Conservation (phyloP, 1,140 invertebrate species). For the Achroia grisella region DNA sequence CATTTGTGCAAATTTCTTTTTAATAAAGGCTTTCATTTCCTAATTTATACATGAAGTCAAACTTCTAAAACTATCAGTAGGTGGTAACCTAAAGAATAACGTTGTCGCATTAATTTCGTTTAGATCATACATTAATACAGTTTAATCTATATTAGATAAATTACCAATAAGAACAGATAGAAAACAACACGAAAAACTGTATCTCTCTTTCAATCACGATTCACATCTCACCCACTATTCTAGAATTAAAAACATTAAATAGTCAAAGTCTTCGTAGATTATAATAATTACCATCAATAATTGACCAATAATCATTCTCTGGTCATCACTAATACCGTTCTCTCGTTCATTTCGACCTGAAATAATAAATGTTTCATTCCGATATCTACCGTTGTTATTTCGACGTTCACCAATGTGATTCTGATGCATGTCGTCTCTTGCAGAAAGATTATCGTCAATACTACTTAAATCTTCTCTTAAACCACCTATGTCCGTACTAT, state of each 20-base stretch:
- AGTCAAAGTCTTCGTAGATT: conserved; percentile 28
- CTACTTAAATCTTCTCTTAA: too few relatives aligned
- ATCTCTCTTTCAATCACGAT: background rate
- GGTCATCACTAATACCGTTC: conserved; percentile 23
- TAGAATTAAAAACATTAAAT: conserved; percentile 25
- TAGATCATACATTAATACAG: background rate
- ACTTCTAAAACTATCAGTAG: background rate
- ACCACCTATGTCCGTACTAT: too few relatives aligned
- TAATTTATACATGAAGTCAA: background rate
- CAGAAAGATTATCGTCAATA: too few relatives aligned
- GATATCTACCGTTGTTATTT: too few relatives aligned
- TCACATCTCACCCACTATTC: conserved; percentile 7
- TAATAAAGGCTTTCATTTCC: background rate
- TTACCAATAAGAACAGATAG: background rate
- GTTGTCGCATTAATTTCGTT: background rate
- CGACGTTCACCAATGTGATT: too few relatives aligned
- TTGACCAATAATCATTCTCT: conserved; percentile 32
- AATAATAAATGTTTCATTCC: too few relatives aligned
- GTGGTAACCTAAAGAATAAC: background rate
- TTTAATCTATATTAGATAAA: background rate
- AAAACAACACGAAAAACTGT: background rate
- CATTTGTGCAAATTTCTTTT: background rate
- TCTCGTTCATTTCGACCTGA: conserved; percentile 30
- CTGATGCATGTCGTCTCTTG: too few relatives aligned
- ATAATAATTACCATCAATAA: conserved; percentile 45